These are phyloP conservation scores for Chaenogobius annularis DNA, from an alignment of 2,113 vertebrate genomes.

Conservation along the genomic window DNA sequence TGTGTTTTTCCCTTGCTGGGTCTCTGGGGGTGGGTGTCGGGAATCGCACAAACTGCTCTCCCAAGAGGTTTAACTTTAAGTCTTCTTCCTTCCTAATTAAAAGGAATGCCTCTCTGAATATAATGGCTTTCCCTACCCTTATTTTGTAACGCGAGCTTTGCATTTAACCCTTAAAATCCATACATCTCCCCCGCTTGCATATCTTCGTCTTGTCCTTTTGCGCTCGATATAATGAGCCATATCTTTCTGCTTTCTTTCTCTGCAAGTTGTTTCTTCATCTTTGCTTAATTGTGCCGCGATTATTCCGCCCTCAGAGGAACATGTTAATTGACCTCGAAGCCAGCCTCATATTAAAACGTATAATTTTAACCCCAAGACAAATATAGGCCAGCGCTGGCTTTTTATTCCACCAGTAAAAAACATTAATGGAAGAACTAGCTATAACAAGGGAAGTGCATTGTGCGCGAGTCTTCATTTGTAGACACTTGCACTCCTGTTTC, in stretches of 20 bases:
- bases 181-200: slow-evolving; percentile 24
- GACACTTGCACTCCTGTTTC: slow-evolving; percentile 33
- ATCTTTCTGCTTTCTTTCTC: slow-evolving; percentile 22
- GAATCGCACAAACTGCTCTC: slow-evolving; percentile 63
- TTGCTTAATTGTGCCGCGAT: slow-evolving; percentile 58
- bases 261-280: slow-evolving; percentile 39
- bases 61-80: slow-evolving; percentile 63
- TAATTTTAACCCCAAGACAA: slow-evolving; percentile 56
- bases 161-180: slow-evolving; percentile 29
- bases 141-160: slow-evolving; percentile 34
- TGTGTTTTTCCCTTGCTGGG: slow-evolving; percentile 46
- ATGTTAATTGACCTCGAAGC: slow-evolving; percentile 70
- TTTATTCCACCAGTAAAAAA: slow-evolving; percentile 52
- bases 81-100: slow-evolving; percentile 64
- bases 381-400: slow-evolving; percentile 58
- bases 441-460: slow-evolving; percentile 36
- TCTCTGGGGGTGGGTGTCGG: slow-evolving; percentile 58
- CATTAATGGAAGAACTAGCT: slow-evolving; percentile 25
- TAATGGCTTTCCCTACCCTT: slow-evolving; percentile 29
- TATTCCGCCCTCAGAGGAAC: slow-evolving; percentile 59
- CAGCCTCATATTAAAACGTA: slow-evolving; percentile 56
- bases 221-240: slow-evolving; percentile 40
- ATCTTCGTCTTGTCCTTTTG: slow-evolving; percentile 14
- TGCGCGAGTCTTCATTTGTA: slow-evolving; percentile 37
- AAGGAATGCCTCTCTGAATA: slow-evolving; percentile 50